A percentile compares a stretch with the other conserved stretches of the same genome.
Conservation (phyloP, 2,113 vertebrate species). For the Pangasianodon hypophthalmus region DNA sequence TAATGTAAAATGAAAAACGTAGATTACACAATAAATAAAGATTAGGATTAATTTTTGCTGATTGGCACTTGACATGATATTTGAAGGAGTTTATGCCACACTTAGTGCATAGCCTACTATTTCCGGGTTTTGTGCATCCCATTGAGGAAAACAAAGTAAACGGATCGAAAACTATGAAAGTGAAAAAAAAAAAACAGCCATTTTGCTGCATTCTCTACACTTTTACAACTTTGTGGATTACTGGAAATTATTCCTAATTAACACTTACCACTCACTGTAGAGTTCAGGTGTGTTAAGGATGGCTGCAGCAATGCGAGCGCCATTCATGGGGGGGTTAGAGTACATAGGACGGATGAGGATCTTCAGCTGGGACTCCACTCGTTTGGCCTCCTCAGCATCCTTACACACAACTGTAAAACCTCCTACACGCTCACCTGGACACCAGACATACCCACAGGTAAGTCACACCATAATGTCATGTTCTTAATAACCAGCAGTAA, state of each 20-base stretch:
- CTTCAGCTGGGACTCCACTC: slow-evolving; percentile 95
- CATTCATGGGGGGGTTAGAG: slow-evolving; percentile 94
- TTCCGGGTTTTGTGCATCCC: not conserved
- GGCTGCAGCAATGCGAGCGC: slow-evolving; percentile 88
- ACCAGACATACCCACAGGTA: not conserved
- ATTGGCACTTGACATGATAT: not conserved
- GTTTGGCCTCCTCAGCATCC: slow-evolving; percentile 88
- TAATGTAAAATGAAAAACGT: not conserved
- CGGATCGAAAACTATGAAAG: not conserved
- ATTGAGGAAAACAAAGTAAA: not conserved
- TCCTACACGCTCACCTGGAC: slow-evolving; percentile 91
- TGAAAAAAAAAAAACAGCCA: not conserved
- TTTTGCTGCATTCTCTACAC: not conserved
- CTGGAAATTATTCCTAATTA: not conserved
- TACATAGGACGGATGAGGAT: slow-evolving; percentile 98
- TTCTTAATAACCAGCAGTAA: not conserved
- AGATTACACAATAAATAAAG: not conserved
- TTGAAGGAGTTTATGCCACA: not conserved
- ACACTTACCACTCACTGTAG: slow-evolving; percentile 84
- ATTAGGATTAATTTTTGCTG: not conserved
- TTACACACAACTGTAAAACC: slow-evolving; percentile 91
- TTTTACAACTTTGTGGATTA: not conserved
- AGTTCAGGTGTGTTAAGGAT: slow-evolving; percentile 91
- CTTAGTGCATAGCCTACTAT: not conserved
- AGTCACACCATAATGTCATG: not conserved